phyloP scores from a whole-genome alignment of 1,140 invertebrate species.

The Diploscapter pachys region DNA sequence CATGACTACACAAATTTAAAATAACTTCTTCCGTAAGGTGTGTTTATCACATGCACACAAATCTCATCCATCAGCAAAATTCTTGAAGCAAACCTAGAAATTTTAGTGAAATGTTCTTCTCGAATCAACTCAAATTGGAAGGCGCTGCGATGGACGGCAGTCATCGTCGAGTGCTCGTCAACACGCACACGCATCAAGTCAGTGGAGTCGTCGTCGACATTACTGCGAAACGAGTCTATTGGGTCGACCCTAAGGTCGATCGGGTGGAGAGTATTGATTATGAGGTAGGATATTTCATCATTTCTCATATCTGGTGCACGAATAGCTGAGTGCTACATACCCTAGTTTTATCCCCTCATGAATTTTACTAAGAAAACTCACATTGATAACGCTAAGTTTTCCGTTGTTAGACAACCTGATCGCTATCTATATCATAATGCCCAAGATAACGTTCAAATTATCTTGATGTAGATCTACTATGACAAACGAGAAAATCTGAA shows the following conservation, averaged over 20 bases:
- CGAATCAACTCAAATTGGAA: constrained; percentile 56
- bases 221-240: constrained; percentile 64
- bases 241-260: constrained; percentile 66
- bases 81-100: too few species aligned
- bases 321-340: background rate
- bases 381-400: too few species aligned
- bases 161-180: constrained; percentile 43
- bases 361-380: too few species aligned
- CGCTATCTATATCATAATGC: too few species aligned
- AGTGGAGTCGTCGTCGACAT: constrained; percentile 52
- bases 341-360: background rate
- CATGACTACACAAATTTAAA: too few species aligned
- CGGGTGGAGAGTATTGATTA: constrained; percentile 27
- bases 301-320: background rate
- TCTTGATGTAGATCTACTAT: too few species aligned
- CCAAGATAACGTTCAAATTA: too few species aligned
- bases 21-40: too few species aligned
- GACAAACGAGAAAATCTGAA: too few species aligned
- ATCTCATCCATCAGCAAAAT: too few species aligned
- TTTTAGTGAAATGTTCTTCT: constrained; percentile 59
- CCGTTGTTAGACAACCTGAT: too few species aligned
- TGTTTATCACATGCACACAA: too few species aligned
- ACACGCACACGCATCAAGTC: constrained; percentile 58
- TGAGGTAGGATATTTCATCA: constrained; percentile 11
- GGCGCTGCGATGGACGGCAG: constrained; percentile 54